Base-by-base conservation (phyloP, 2,797 vertebrate genomes). In the Eidolon dupreanum region DNA sequence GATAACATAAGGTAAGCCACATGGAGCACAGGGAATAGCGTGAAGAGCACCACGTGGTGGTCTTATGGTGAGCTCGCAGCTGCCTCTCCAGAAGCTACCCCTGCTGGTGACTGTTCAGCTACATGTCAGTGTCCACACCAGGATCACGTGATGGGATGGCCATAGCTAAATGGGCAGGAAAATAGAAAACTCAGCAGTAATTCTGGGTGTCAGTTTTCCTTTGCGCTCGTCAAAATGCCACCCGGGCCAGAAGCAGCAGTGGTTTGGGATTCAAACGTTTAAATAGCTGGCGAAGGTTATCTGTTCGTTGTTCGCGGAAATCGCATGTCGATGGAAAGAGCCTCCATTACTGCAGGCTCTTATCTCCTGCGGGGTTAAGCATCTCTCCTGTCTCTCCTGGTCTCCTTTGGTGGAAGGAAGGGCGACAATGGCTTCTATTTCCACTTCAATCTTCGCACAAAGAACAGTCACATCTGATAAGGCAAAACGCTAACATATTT, bases 381-480 rank as follows among this genome's bases (percentile, higher is more conserved):
- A 41, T 57, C 55, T 65, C 83, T 65, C 57, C 13, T 17, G 41
- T 70, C 55, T 90, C 41, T 65, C n/a, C 49, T 11, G 0, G 28
- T 26, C 33, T 41, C 87, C 10, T 33, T 33, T 79, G 16, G 63
- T 17, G 41, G 61, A 26, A 81, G 59, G 33, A 70, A 81, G 43
- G 49, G 43, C 28, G 38, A 61, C 36, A 15, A 5, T 24, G 59
- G 68, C 55, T 97, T 90, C 26, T 43, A 33, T 79, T 93, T 92
- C 90, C 77, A 85, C 63, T 82, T 43, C 90, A 28, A 20, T 83
- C 85, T 88, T 87, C 90, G 61, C 78, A 38, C 65, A 65, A 31
- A 74, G n/a, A 91, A 28, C 28, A 85, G 55, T 97, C 94, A 75
- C 92, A 96, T 93, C 13, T 87, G 89, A 88, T 95, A 92, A 95